Evolutionary conservation across 2,113 vertebrate species (phyloP).

Genomic region (Buteo buteo): DNA sequence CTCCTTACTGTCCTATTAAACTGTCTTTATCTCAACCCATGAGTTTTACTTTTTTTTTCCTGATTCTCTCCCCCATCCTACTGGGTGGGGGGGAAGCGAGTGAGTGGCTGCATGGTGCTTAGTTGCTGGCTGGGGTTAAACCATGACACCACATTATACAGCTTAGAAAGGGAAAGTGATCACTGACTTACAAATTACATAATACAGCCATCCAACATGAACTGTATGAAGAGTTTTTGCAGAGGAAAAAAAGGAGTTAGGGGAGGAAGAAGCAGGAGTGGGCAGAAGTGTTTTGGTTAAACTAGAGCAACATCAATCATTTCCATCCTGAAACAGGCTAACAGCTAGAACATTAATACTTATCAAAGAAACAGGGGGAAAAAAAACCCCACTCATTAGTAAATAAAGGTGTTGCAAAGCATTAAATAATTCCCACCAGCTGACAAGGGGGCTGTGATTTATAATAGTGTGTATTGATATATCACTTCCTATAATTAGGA

Average conservation of each 20-base stretch:
- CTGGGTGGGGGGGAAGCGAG: no score
- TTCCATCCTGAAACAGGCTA: slow-evolving; percentile 29
- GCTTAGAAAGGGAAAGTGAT: background rate
- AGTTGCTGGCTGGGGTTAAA: no score
- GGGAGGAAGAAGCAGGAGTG: background rate
- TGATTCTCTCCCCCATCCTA: no score
- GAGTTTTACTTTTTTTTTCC: no score
- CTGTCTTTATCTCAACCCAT: no score
- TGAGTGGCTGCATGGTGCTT: no score
- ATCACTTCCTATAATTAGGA: slow-evolving; percentile 51
- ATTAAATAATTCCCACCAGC: slow-evolving; percentile 44
- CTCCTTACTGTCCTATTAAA: no score
- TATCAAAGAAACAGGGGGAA: background rate
- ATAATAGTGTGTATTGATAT: slow-evolving; percentile 31
- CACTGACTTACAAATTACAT: background rate
- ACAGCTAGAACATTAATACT: slow-evolving; percentile 53
- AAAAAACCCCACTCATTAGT: slow-evolving; percentile 3
- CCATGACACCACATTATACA: background rate
- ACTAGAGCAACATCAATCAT: slow-evolving; percentile 35
- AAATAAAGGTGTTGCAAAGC: slow-evolving; percentile 59
- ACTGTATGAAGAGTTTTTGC: background rate
- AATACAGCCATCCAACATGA: background rate
- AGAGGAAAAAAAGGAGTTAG: background rate
- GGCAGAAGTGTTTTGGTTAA: background rate
- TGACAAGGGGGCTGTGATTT: slow-evolving; percentile 49